Evolutionary conservation across 2,888 invertebrate genomes (phyloP), one percentile per base, ranked within the genome.

Genomic region (Nasonovia ribisnigri): DNA sequence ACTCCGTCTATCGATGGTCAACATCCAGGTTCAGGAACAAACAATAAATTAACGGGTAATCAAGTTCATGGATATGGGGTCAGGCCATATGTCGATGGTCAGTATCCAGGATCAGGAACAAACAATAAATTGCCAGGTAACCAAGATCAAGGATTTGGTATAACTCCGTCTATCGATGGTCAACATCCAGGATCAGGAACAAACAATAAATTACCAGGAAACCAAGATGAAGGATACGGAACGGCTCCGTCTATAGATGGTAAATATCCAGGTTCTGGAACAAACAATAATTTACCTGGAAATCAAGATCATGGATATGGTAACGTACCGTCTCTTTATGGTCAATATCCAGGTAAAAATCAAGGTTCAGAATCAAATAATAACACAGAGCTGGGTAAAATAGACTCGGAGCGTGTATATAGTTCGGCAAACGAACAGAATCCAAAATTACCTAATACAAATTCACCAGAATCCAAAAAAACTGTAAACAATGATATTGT

Each of bases 311-410:
- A 88, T 20, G 46, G 94, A 60, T 43, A 26, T 92, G 36, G 67
- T 36, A 89, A 11, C 11, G 90, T 26, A n/a, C 42, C 91, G 0
- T 26, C 57, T 57, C 51, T 46, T 1, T 84, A 26, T 48, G 29
- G 54, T 16, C n/a, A 94, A 60, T 86, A 90, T 67, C 54, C 46
- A 43, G n/a, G 54, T 16, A 24, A 94, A 60, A 67, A 90, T 67
- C 54, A 36, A 43, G n/a, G 11, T 20, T 20, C n/a, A 54, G 84
- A 13, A 36, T 51, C 24, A 54, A 48, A 42, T 24, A 84, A 92
- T 77, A 92, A 90, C 24, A 94, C 91, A 43, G 13, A 26, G 29
- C 60, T 48, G 10, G 91, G 94, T 88, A 87, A 91, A 93, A 24
- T 92, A 94, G 24, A 93, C 36, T 26, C 92, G 91, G 60, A 57